These are phyloP conservation scores for Sinocyclocheilus maitianheensis DNA, from an alignment of 2,113 vertebrate species.

Conservation along the genomic window DNA sequence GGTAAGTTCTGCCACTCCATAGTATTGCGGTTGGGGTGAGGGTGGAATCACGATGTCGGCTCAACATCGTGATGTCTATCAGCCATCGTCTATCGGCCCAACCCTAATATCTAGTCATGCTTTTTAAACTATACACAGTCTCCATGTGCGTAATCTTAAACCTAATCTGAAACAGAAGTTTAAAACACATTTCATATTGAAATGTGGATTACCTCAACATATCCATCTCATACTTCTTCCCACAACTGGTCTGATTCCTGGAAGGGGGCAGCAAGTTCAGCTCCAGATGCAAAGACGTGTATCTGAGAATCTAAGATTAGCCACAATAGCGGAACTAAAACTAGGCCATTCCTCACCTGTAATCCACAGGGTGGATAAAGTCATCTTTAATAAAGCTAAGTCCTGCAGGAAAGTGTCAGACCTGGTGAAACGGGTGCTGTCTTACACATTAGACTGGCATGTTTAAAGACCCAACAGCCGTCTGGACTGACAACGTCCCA, in stretches of 20 bases:
- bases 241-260: background rate
- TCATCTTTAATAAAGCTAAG: background rate
- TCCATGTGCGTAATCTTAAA: background rate
- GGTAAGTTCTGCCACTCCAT: too few relatives aligned
- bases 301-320: background rate
- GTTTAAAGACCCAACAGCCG: slow-evolving; percentile 17
- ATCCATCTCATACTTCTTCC: background rate
- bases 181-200: background rate
- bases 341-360: slow-evolving; percentile 1
- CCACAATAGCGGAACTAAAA: background rate
- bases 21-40: too few relatives aligned
- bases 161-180: background rate
- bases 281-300: background rate
- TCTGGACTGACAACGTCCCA: background rate
- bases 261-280: background rate
- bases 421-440: background rate
- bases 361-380: background rate
- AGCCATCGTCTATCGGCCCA: too few relatives aligned
- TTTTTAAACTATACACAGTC: background rate
- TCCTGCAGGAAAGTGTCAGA: background rate
- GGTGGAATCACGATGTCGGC: too few relatives aligned
- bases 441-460: slow-evolving; percentile 2
- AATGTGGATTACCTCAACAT: background rate
- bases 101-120: slow-evolving; percentile 25
- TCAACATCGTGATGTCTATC: too few relatives aligned